A percentile compares a stretch with the other conserved stretches of the same genome.
These are phyloP conservation scores for Gasteruption jaculator DNA, from an alignment of 2,888 invertebrate species.

Conservation along the genomic window DNA sequence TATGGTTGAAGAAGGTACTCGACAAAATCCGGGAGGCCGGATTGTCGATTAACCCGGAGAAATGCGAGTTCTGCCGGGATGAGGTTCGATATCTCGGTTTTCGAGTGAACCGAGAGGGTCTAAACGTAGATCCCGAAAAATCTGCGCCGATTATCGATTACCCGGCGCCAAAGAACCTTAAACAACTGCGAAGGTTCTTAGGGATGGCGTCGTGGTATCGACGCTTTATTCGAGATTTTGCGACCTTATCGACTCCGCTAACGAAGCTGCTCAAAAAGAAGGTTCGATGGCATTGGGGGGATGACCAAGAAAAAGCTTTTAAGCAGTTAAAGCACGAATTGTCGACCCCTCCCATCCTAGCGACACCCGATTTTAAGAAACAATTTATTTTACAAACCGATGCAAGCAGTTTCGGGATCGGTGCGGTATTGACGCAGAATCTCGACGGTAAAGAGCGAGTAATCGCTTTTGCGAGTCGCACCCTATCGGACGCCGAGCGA, in stretches of 20 bases:
- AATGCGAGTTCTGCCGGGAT: conserved; percentile 22
- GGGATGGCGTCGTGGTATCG: conserved; percentile 37
- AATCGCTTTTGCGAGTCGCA: conserved; percentile 21
- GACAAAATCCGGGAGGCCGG: conserved; percentile 9
- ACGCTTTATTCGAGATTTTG: conserved; percentile 28
- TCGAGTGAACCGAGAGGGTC: conserved; percentile 26
- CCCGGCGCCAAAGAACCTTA: conserved; percentile 25
- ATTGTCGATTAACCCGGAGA: conserved; percentile 19
- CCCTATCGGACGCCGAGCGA: conserved; percentile 11
- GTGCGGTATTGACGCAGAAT: conserved; percentile 16
- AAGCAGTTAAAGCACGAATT: conserved; percentile 8
- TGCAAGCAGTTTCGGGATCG: conserved; percentile 21
- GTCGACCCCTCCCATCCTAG: conserved; percentile 15
- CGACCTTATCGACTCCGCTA: conserved; percentile 22
- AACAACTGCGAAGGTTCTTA: conserved; percentile 30
- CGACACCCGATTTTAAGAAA: conserved; percentile 17
- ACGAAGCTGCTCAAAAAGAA: conserved; percentile 23
- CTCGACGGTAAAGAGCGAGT: conserved; percentile 16
- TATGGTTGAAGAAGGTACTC: conserved; percentile 11
- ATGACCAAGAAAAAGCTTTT: too few species aligned
- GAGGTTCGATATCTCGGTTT: conserved; percentile 33
- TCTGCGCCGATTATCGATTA: conserved; percentile 18
- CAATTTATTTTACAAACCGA: conserved; percentile 21
- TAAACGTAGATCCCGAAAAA: conserved; percentile 23
- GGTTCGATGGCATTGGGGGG: too few species aligned